phyloP scores from a whole-genome alignment of 2,888 invertebrate genomes.

The Erynnis tages region DNA sequence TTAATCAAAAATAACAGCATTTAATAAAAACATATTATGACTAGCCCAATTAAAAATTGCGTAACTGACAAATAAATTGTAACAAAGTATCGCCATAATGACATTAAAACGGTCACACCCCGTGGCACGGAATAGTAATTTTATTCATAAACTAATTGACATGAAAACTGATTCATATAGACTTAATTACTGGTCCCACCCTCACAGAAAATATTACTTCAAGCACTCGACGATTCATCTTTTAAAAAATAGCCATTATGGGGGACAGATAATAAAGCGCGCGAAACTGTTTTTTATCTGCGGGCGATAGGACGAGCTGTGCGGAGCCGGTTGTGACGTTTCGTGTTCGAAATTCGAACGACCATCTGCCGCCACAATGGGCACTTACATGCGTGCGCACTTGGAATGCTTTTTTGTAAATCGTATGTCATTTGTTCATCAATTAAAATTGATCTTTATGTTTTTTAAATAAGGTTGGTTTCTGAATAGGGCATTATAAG shows the following conservation, averaged over 20 bases:
- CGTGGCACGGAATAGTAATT: constrained; percentile 41
- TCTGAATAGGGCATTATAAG: constrained; percentile 24
- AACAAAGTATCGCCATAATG: constrained; percentile 34
- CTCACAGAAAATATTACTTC: constrained; percentile 46
- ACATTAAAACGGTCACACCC: constrained; percentile 40
- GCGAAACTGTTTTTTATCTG: constrained; percentile 36
- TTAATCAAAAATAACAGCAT: too few species aligned
- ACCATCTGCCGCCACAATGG: constrained; percentile 78
- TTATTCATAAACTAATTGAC: constrained; percentile 51
- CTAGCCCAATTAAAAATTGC: constrained; percentile 73
- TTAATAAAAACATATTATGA: constrained; percentile 55
- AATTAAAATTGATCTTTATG: constrained; percentile 29
- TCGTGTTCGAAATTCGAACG: constrained; percentile 51
- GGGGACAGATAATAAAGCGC: constrained; percentile 28
- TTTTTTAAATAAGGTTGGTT: constrained; percentile 28
- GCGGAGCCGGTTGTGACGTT: constrained; percentile 44
- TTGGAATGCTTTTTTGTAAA: constrained; percentile 66
- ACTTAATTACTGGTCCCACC: constrained; percentile 48
- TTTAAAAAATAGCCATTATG: constrained; percentile 40
- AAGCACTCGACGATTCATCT: constrained; percentile 46
- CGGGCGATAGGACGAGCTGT: constrained; percentile 34
- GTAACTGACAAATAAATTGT: constrained; percentile 31
- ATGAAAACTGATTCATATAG: constrained; percentile 51
- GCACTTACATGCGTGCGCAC: constrained; percentile 74
- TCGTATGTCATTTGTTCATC: constrained; percentile 42